Evolutionary conservation across 2,797 vertebrate species (phyloP).

Genomic region (Enteromius afrohamiltoni): DNA sequence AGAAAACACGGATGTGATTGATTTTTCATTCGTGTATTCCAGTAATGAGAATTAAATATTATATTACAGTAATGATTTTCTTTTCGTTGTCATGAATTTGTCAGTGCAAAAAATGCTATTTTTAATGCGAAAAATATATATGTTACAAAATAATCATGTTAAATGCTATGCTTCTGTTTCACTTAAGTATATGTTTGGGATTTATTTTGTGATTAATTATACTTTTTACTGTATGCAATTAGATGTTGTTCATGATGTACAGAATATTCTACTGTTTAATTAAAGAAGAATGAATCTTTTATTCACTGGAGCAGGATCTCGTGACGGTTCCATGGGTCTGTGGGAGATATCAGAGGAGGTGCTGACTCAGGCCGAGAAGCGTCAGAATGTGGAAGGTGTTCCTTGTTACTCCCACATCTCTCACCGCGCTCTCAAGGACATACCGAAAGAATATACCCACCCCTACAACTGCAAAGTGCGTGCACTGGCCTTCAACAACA

Average conservation of each 20-base stretch:
- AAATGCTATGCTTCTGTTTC: not conserved
- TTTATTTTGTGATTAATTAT: not conserved
- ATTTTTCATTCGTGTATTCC: not conserved
- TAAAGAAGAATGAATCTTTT: not conserved
- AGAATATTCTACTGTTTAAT: not conserved
- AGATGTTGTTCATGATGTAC: not conserved
- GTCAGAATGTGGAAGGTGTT: conserved; percentile 83
- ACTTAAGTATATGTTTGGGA: not conserved
- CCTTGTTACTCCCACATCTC: conserved; percentile 94
- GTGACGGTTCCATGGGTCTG: conserved; percentile 97
- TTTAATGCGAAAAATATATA: too few species aligned
- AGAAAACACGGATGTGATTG: not conserved
- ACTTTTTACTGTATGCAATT: not conserved
- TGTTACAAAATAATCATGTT: too few species aligned
- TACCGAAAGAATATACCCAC: conserved; percentile 96
- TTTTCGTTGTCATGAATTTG: not conserved
- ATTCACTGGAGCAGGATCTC: conserved; percentile 81
- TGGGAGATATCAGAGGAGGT: conserved; percentile 97
- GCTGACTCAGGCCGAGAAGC: conserved; percentile 82
- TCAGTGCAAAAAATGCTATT: not conserved
- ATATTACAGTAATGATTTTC: not conserved
- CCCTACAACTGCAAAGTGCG: conserved; percentile 98
- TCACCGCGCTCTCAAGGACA: conserved; percentile 93
- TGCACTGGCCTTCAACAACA: conserved; percentile 95
- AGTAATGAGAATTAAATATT: not conserved